Percentiles rank a stretch among this genome's conserved stretches.
Evolutionary conservation across 2,888 invertebrate species (phyloP).

Genomic region (Clistopyga incitator): DNA sequence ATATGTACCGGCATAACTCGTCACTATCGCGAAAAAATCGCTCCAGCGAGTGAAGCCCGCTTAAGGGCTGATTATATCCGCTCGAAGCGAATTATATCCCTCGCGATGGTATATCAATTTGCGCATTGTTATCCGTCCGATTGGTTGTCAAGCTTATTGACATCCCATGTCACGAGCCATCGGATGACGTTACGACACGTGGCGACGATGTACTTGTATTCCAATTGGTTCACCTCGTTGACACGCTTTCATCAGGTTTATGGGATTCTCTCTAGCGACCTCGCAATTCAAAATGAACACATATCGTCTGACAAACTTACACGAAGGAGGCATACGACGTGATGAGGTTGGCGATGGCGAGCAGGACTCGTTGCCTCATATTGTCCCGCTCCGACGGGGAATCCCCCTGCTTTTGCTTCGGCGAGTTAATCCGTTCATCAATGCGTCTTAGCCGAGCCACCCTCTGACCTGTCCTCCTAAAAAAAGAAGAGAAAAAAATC

Average conservation of each 20-base stretch:
- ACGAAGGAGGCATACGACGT: constrained; percentile 76
- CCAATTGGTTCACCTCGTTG: constrained; percentile 7
- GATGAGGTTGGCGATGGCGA: constrained; percentile 77
- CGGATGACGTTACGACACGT: constrained; percentile 28
- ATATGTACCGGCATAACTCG: constrained; percentile 52
- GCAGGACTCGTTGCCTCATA: constrained; percentile 78
- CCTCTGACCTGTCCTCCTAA: constrained; percentile 59
- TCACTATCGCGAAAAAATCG: constrained; percentile 5
- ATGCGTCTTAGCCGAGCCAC: constrained; percentile 69
- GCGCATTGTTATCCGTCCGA: constrained; percentile 23
- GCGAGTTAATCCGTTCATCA: constrained; percentile 72
- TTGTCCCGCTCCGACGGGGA: constrained; percentile 72
- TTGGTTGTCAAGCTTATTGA: constrained; percentile 38
- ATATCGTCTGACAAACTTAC: constrained; percentile 72
- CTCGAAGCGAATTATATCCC: constrained; percentile 1
- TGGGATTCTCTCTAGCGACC: no score
- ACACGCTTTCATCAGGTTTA: background rate
- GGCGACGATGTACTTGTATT: background rate
- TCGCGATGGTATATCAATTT: constrained; percentile 40
- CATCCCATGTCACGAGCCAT: constrained; percentile 31
- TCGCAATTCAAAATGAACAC: background rate
- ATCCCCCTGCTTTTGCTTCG: constrained; percentile 66
- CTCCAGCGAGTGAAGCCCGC: constrained; percentile 18
- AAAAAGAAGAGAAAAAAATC: constrained; percentile 34
- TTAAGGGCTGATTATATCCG: constrained; percentile 28